Evolutionary conservation across 2,888 invertebrate species (phyloP), one percentile per base, ranked within the genome.

Genomic region (Philonicus albiceps): DNA sequence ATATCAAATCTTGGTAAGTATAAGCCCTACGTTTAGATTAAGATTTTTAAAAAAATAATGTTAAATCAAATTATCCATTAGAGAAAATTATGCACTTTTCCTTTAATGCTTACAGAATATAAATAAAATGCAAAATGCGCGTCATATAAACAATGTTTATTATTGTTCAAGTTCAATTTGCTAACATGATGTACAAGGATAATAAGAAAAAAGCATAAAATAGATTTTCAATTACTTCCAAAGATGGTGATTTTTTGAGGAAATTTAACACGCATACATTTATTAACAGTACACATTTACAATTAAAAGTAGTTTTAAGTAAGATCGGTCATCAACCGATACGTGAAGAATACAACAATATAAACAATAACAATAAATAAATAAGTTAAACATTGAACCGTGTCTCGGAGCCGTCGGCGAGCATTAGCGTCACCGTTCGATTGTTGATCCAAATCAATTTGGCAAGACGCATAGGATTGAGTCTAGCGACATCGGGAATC

Each of bases 391-490:
- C 95, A 91, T 96, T 96, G 91, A 96, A 96, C 88, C 96, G 94
- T 86, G 96, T 96, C 93, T 99, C 99, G 0, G 97, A 97, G 37
- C 99, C 99, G 92, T 99, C 99, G 11, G 98, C 98, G 88, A 99
- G 93, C 96, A 99, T 97, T 27, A 99, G 93, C 0, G 98, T 97
- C 76, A 99, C 97, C 37, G 97, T 96, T 86, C 98, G 95, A 90
- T 97, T 96, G 91, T 97, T 98, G 88, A 98, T 97, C 99, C 99
- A 99, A 31, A 98, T 97, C 30, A 99, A 94, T 85, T 98, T 95
- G 5, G 98, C 98, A 88, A 98, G 93, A 53, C 97, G 95, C 93
- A 98, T 96, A 1, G 98, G 97, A 93, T 98, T 97, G 80, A 97
- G 93, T 0, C 97, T 94, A 0, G 96, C 94, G 40, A 97, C 96